Evolutionary conservation across 2,888 invertebrate species (phyloP).

Genomic region (Cetonia aurata): DNA sequence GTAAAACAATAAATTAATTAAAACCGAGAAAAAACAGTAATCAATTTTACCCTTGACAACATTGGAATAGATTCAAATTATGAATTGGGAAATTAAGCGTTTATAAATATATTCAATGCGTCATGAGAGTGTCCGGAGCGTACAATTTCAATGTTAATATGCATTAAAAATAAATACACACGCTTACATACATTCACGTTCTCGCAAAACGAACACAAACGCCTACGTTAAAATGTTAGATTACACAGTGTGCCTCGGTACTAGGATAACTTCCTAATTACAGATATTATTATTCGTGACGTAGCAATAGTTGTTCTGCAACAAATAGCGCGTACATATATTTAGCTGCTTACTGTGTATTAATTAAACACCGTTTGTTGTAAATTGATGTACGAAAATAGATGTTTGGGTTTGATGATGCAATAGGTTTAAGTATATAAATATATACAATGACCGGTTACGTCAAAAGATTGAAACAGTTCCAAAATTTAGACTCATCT

Average conservation of each 20-base stretch:
- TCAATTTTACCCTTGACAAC: slow-evolving; percentile 39
- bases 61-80: slow-evolving; percentile 39
- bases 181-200: slow-evolving; percentile 2
- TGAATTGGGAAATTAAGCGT: slow-evolving; percentile 40
- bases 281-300: slow-evolving; percentile 5
- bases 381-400: background rate
- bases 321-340: background rate
- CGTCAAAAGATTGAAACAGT: slow-evolving; percentile 28
- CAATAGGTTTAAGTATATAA: slow-evolving; percentile 1
- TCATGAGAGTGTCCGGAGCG: slow-evolving; percentile 25
- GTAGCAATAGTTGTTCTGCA: slow-evolving; percentile 10
- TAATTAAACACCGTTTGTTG: background rate
- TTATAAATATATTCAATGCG: slow-evolving; percentile 39
- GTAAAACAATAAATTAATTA: slow-evolving; percentile 36
- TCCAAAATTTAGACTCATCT: slow-evolving; percentile 35
- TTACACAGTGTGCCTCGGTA: no score
- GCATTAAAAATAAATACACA: slow-evolving; percentile 39
- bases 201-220: slow-evolving; percentile 5
- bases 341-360: background rate
- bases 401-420: slow-evolving; percentile 9
- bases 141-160: slow-evolving; percentile 40
- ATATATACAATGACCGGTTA: slow-evolving; percentile 17
- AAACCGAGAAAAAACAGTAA: slow-evolving; percentile 21
- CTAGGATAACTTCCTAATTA: slow-evolving; percentile 22
- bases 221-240: no score